Evolutionary conservation across 35 echinoderm and acorn worm species (phyloP).

Genomic region (Heliocidaris erythrogramma): DNA sequence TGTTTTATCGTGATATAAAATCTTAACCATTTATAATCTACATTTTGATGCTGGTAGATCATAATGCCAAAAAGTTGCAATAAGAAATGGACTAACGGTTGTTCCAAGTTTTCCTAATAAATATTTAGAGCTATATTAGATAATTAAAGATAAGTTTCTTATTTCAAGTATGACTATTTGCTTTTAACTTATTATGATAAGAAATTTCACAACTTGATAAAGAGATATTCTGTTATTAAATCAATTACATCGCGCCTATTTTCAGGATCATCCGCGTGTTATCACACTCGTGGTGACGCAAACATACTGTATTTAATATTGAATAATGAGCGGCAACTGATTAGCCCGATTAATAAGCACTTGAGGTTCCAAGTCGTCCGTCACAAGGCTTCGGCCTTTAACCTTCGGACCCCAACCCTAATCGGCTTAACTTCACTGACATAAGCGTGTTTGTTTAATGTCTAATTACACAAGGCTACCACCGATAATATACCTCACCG

Average conservation of each 20-base stretch:
- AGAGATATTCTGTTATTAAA: not conserved
- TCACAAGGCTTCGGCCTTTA: not conserved
- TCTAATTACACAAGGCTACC: not conserved
- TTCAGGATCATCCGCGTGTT: too few species aligned
- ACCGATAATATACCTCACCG: not conserved
- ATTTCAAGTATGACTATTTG: not conserved
- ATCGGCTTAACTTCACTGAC: not conserved
- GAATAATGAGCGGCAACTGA: not conserved
- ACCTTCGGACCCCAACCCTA: not conserved
- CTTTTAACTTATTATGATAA: not conserved
- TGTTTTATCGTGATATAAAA: too few species aligned
- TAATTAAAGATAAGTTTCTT: not conserved
- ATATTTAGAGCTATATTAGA: too few species aligned
- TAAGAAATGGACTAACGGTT: too few species aligned
- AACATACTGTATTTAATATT: not conserved
- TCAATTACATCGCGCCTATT: too few species aligned
- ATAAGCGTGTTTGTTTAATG: not conserved
- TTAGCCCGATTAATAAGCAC: not conserved
- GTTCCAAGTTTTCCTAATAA: too few species aligned
- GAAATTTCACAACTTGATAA: not conserved
- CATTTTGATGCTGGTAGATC: too few species aligned
- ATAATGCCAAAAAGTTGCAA: too few species aligned
- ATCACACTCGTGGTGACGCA: too few species aligned
- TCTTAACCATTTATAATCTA: too few species aligned
- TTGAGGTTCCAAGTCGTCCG: not conserved